phyloP scores from a whole-genome alignment of 1,140 invertebrate genomes.

The Theocolax elegans region DNA sequence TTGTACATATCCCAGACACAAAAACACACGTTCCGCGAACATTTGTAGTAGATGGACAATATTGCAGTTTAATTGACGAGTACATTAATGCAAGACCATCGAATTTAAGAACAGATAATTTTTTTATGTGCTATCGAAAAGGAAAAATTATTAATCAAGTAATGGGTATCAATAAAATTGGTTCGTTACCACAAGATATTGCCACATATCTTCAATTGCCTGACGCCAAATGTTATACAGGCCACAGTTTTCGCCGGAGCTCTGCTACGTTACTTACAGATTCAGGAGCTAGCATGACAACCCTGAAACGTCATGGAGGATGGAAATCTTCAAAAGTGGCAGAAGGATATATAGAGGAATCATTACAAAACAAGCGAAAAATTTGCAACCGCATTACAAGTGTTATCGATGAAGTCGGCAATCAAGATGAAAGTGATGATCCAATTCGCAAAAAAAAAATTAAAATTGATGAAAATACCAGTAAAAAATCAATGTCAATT shows the following conservation, averaged over 20 bases:
- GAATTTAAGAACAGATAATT: conserved; percentile 29
- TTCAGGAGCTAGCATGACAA: not conserved
- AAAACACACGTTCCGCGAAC: not conserved
- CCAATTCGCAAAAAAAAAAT: no score
- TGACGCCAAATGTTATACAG: conserved; percentile 44
- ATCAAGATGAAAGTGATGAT: no score
- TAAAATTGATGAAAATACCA: no score
- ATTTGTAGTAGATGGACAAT: not conserved
- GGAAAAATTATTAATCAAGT: conserved; percentile 41
- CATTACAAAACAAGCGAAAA: no score
- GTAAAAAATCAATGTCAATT: no score
- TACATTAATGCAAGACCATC: conserved; percentile 33
- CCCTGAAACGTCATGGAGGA: no score
- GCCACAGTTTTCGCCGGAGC: conserved; percentile 46
- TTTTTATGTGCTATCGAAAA: conserved; percentile 44
- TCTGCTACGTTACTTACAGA: conserved; percentile 40
- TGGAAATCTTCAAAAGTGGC: no score
- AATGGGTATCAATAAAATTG: conserved; percentile 45
- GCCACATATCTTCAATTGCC: conserved; percentile 45
- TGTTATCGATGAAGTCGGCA: no score
- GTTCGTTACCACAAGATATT: conserved; percentile 41
- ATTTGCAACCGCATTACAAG: no score
- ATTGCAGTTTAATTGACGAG: not conserved
- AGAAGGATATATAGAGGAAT: no score
- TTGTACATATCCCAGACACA: not conserved